phyloP scores from a whole-genome alignment of 2,888 invertebrate genomes.

The Plebejus argus region DNA sequence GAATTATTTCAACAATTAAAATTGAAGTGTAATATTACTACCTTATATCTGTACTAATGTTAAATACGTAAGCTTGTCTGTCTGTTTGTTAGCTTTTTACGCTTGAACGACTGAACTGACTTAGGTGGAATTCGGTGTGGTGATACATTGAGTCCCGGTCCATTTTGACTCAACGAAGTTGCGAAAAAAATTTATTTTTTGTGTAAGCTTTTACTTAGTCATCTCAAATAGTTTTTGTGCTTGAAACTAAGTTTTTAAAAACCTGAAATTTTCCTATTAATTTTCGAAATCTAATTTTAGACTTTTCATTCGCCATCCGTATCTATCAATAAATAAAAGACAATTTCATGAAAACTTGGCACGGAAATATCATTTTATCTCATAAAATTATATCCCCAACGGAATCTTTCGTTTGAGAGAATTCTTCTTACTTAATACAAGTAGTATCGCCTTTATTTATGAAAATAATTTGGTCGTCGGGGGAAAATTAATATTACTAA shows the following conservation, averaged over 20 bases:
- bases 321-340: slow-evolving; percentile 29
- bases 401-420: slow-evolving; percentile 21
- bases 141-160: too few relatives aligned
- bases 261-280: not conserved
- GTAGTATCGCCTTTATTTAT: not conserved
- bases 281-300: not conserved
- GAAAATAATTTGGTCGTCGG: not conserved
- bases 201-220: too few relatives aligned
- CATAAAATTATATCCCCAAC: slow-evolving; percentile 22
- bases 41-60: not conserved
- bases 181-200: too few relatives aligned
- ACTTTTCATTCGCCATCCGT: slow-evolving; percentile 2
- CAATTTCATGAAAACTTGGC: slow-evolving; percentile 26
- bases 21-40: not conserved
- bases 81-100: too few relatives aligned
- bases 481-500: not conserved
- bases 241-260: too few relatives aligned
- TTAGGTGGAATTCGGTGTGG: not conserved
- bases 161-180: too few relatives aligned
- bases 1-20: not conserved
- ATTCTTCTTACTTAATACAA: slow-evolving; percentile 5
- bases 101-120: not conserved
- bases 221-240: too few relatives aligned
- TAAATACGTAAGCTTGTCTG: too few relatives aligned
- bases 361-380: slow-evolving; percentile 29